A percentile compares a stretch with the other conserved stretches of the same genome.
Evolutionary conservation across 2,113 vertebrate species (phyloP).

Genomic region (Gracilinanus agilis): DNA sequence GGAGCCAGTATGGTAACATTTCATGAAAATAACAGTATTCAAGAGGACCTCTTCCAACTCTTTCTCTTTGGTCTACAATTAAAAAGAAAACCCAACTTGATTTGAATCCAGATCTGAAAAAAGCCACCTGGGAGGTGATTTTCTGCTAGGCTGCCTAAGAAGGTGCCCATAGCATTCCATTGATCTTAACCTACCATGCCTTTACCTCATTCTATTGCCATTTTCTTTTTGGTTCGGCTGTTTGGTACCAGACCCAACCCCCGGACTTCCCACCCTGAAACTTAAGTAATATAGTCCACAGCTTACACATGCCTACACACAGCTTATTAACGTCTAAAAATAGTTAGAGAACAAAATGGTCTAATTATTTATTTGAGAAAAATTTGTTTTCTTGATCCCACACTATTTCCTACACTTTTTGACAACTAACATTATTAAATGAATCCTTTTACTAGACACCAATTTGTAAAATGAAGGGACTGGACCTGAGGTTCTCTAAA

Average conservation of each 20-base stretch:
- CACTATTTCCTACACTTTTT: constrained; percentile 1
- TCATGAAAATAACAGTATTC: background rate
- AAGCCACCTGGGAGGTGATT: background rate
- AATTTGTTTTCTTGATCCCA: background rate
- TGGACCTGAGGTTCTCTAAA: no score
- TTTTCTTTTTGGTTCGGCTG: background rate
- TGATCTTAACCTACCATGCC: background rate
- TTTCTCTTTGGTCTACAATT: background rate
- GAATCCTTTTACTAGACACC: no score
- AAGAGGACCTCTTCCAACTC: background rate
- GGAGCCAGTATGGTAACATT: background rate
- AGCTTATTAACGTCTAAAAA: background rate
- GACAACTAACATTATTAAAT: background rate
- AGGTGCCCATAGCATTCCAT: background rate
- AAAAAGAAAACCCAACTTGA: background rate
- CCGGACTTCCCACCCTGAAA: background rate
- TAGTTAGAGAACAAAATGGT: background rate
- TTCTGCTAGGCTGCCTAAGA: no score
- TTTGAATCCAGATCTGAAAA: background rate
- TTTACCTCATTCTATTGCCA: background rate
- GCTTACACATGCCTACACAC: background rate
- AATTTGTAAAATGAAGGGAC: no score
- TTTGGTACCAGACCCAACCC: background rate
- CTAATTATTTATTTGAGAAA: background rate
- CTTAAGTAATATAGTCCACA: background rate